phyloP scores from a whole-genome alignment of 2,797 vertebrate species.

The Pseudochaenichthys georgianus region DNA sequence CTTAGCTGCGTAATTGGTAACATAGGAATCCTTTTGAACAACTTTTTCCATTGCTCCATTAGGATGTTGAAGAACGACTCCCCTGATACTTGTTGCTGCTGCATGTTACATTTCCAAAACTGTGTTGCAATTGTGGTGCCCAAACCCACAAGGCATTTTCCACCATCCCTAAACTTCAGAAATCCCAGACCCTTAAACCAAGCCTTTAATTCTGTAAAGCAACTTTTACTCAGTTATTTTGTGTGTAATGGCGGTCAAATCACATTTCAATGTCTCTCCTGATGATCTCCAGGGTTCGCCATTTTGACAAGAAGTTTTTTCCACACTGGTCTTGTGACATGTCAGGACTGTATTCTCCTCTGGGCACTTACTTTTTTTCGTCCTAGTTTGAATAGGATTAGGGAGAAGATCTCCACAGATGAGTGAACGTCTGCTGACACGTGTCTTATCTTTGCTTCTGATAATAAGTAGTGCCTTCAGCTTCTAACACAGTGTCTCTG shows the following conservation, averaged over 20 bases:
- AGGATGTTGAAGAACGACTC: conserved; percentile 3
- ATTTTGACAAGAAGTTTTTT: conserved; percentile 62
- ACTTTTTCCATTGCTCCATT: conserved; percentile 14
- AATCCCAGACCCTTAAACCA: conserved; percentile 39
- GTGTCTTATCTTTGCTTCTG: conserved; percentile 37
- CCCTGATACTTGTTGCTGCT: conserved; percentile 7
- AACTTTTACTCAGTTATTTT: conserved; percentile 1
- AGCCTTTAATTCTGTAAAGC: conserved; percentile 10
- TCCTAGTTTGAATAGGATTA: conserved; percentile 36
- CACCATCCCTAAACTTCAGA: conserved; percentile 49
- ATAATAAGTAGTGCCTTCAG: conserved; percentile 33
- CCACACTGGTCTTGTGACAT: conserved; percentile 73
- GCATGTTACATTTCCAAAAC: conserved; percentile 39
- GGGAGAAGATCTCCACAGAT: conserved; percentile 35
- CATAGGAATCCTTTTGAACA: background rate
- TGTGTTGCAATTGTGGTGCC: conserved; percentile 61
- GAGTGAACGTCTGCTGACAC: conserved; percentile 45
- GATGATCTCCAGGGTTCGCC: conserved; percentile 54
- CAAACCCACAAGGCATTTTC: conserved; percentile 73
- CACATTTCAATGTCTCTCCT: conserved; percentile 34
- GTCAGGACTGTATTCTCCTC: conserved; percentile 42
- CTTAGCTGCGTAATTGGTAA: background rate
- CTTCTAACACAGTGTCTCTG: conserved; percentile 27
- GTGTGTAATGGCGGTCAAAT: conserved; percentile 39
- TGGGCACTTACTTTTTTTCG: conserved; percentile 25